Evolutionary conservation across 2,888 invertebrate species (phyloP), one percentile per base, ranked within the genome.

Genomic region (Trilocha varians): DNA sequence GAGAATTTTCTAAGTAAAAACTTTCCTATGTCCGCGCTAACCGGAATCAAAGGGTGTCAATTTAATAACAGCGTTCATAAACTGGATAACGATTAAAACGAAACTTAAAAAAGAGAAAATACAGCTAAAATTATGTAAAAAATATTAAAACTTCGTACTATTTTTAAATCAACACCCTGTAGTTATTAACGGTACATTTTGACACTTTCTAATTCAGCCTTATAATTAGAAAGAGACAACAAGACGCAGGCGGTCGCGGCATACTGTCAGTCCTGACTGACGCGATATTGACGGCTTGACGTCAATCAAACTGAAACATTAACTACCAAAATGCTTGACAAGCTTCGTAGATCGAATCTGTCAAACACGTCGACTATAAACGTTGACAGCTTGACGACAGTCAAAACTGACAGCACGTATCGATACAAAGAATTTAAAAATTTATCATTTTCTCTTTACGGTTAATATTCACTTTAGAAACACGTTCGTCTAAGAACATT

Each of bases 181-280:
- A 43, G 39, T 46, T 36, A 43, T 45, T 48, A 46, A 44, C 44
- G 46, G 43, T 44, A 50, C 49, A 48, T 48, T 69, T 72, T 72
- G 77, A 75, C 77, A 77, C 77, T 84, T 82, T 80, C 84, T 80
- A 83, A 84, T 73, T 74, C 84, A 84, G 85, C 85, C 85, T 84
- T 83, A 70, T 61, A 72, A 82, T 84, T 80, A 84, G 84, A 84
- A 84, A 84, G 78, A 70, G 72, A 66, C 71, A 72, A 70, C 52
- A n/a, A 50, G 62, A 54, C 45, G 58, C 53, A 70, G 74, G 77
- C 79, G 78, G 75, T 55, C 77, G 77, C 78, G 70, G 25, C 39
- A 37, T 33, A 39, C 48, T 48, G 25, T 18, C 43, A 35, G 16
- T 25, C 5, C 36, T 4, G 3, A 11, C 16, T 39, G 39, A 32